Percentiles rank a stretch among this genome's conserved stretches.
These are phyloP conservation scores for Acipenser transmontanus DNA, from an alignment of 2,797 vertebrate species.

Conservation along the genomic window DNA sequence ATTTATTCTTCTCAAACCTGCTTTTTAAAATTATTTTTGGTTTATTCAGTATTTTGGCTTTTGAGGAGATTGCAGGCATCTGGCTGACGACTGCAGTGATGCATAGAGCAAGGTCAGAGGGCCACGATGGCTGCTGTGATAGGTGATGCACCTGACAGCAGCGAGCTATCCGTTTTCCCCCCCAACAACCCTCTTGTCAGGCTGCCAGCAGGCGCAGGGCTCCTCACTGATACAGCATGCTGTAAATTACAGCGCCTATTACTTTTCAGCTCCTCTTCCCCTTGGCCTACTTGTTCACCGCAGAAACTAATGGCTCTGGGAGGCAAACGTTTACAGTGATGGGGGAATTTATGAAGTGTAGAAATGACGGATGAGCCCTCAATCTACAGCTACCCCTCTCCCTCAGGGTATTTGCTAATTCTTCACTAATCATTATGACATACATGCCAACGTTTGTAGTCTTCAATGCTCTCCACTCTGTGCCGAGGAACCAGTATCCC, in stretches of 20 bases:
- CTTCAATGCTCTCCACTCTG: constrained; percentile 19
- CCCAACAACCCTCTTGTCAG: constrained; percentile 15
- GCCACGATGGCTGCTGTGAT: constrained; percentile 21
- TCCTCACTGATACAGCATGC: constrained; percentile 25
- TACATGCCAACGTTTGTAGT: constrained; percentile 34
- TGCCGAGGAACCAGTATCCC: constrained; percentile 20
- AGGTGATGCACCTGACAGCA: constrained; percentile 26
- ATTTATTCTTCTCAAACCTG: neutral
- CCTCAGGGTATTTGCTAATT: constrained; percentile 27
- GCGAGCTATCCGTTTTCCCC: constrained; percentile 16
- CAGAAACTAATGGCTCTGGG: constrained; percentile 17
- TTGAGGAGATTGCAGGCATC: constrained; percentile 17
- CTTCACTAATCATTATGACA: constrained; percentile 35
- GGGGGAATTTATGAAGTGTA: constrained; percentile 6
- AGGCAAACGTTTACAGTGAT: constrained; percentile 20
- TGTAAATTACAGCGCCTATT: constrained; percentile 38
- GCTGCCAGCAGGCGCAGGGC: constrained; percentile 17
- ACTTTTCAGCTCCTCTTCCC: constrained; percentile 37
- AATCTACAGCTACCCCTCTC: constrained; percentile 16
- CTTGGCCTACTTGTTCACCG: constrained; percentile 41
- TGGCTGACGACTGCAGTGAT: constrained; percentile 20
- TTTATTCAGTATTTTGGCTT: neutral
- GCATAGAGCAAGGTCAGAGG: constrained; percentile 23
- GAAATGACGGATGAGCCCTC: constrained; percentile 24
- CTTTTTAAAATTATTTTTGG: neutral